These are phyloP conservation scores for Polyploca ridens DNA, from an alignment of 2,888 invertebrate genomes.

Conservation along the genomic window DNA sequence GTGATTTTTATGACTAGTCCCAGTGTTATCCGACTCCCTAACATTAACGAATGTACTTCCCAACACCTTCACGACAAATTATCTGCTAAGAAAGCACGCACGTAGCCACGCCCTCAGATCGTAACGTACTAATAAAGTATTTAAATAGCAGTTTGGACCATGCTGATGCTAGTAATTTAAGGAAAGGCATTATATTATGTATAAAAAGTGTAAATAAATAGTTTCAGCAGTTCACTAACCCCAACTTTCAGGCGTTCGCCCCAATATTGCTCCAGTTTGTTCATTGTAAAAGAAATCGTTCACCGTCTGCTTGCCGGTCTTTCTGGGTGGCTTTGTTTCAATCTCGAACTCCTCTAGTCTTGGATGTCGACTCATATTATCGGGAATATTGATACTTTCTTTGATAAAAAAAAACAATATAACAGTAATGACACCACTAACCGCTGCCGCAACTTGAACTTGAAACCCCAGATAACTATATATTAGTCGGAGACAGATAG, in stretches of 20 bases:
- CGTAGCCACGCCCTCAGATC: neutral
- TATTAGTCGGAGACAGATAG: too few species aligned
- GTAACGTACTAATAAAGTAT: neutral
- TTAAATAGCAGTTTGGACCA: neutral
- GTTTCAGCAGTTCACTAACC: constrained; percentile 63
- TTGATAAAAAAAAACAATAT: constrained; percentile 33
- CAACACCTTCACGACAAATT: neutral
- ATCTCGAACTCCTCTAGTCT: constrained; percentile 71
- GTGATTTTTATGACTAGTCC: neutral
- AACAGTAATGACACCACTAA: constrained; percentile 28
- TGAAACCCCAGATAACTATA: too few species aligned
- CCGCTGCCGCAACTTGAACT: constrained; percentile 35
- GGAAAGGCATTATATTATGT: neutral
- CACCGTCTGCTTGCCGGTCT: constrained; percentile 46
- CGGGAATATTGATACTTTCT: constrained; percentile 25
- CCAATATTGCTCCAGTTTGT: constrained; percentile 71
- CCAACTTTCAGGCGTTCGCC: constrained; percentile 81
- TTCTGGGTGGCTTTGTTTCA: constrained; percentile 57
- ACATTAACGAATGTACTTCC: neutral
- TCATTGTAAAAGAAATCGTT: constrained; percentile 68
- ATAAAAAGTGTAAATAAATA: constrained; percentile 17
- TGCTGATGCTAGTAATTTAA: neutral
- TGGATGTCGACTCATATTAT: constrained; percentile 62
- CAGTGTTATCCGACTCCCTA: neutral
- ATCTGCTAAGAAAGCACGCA: neutral